These are phyloP conservation scores for Caenorhabditis wallacei DNA, from an alignment of 2,888 invertebrate genomes.

Conservation along the genomic window DNA sequence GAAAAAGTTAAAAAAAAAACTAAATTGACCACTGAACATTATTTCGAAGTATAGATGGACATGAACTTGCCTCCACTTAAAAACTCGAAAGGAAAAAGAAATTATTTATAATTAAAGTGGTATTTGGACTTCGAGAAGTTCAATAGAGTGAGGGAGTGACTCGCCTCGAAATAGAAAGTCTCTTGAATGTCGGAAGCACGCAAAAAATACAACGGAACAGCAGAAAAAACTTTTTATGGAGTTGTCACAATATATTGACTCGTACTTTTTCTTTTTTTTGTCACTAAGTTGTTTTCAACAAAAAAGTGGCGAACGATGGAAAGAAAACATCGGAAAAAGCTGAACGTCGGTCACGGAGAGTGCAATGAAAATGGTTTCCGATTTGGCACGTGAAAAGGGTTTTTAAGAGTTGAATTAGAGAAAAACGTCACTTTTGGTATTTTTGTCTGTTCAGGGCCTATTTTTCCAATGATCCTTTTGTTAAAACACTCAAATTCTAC, in stretches of 20 bases:
- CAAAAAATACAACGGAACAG: background rate
- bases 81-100: constrained; percentile 1
- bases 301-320: background rate
- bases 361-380: too few species aligned
- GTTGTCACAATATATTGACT: constrained; percentile 32
- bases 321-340: background rate
- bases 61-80: background rate
- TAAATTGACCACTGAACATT: too few species aligned
- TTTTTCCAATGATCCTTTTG: too few species aligned
- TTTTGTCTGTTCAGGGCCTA: too few species aligned
- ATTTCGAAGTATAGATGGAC: background rate
- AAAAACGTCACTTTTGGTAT: too few species aligned
- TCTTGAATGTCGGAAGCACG: constrained; percentile 2
- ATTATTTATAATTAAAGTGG: constrained; percentile 28
- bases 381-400: too few species aligned
- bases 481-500: too few species aligned
- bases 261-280: constrained; percentile 25
- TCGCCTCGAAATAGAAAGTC: constrained; percentile 2
- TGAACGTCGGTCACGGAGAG: too few species aligned
- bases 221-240: constrained; percentile 22
- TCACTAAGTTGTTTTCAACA: background rate
- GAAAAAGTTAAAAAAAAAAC: background rate
- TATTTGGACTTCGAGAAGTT: constrained; percentile 23
- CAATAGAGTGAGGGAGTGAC: background rate
- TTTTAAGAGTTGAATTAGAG: too few species aligned